phyloP scores from a whole-genome alignment of 1,140 invertebrate species.

The Drosophila pallidifrons region DNA sequence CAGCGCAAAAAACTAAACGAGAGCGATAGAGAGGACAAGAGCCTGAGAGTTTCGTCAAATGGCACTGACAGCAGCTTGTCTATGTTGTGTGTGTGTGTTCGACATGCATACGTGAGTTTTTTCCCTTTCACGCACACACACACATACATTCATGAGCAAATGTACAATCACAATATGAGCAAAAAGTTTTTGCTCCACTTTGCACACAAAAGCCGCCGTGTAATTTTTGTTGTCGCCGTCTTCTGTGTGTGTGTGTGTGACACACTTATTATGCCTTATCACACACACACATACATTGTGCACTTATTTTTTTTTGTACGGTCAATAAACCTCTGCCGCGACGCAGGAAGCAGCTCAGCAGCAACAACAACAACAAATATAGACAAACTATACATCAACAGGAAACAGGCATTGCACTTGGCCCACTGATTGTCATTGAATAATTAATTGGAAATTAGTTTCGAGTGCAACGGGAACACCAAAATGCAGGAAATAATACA shows the following conservation, averaged over 20 bases:
- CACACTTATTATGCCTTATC: slow-evolving; percentile 62
- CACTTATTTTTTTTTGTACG: slow-evolving; percentile 51
- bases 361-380: slow-evolving; percentile 20
- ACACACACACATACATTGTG: slow-evolving; percentile 21
- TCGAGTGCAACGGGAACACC: not conserved
- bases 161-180: slow-evolving; percentile 48
- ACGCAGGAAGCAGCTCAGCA: slow-evolving; percentile 45
- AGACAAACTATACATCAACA: slow-evolving; percentile 20
- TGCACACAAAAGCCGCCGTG: slow-evolving; percentile 50
- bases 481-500: not conserved
- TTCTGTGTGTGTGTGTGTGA: slow-evolving; percentile 17
- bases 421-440: slow-evolving; percentile 41
- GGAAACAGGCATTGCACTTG: slow-evolving; percentile 33
- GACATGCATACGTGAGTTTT: slow-evolving; percentile 40
- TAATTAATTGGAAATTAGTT: slow-evolving; percentile 38
- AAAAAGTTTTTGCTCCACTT: slow-evolving; percentile 52
- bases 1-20: not conserved
- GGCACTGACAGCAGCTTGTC: slow-evolving; percentile 37
- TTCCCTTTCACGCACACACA: slow-evolving; percentile 33
- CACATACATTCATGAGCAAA: slow-evolving; percentile 23
- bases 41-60: slow-evolving; percentile 36
- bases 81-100: slow-evolving; percentile 20
- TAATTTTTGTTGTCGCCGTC: slow-evolving; percentile 31
- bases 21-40: not conserved
- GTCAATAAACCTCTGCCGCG: slow-evolving; percentile 57